These are phyloP conservation scores for Tenthredo notha DNA, from an alignment of 2,888 invertebrate species.

Conservation along the genomic window DNA sequence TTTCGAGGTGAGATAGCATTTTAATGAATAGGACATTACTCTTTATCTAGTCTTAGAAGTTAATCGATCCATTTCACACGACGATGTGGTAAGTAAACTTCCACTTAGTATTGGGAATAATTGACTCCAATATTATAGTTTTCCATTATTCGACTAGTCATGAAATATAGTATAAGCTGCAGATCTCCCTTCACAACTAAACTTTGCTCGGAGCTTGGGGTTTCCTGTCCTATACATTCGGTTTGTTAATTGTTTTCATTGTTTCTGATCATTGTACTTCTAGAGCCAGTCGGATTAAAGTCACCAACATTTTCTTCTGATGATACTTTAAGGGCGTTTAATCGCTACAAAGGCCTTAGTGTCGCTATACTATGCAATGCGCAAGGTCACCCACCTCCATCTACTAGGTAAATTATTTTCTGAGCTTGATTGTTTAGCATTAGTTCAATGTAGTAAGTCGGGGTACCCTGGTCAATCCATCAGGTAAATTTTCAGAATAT, in stretches of 20 bases:
- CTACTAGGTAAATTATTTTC: constrained; percentile 77
- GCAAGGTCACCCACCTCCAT: constrained; percentile 79
- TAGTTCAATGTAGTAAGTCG: neutral
- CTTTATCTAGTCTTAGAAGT: constrained; percentile 7
- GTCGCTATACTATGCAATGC: constrained; percentile 77
- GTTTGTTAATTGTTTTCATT: neutral
- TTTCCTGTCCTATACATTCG: constrained; percentile 46
- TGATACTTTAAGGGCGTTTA: constrained; percentile 51
- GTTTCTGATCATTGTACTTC: constrained; percentile 58
- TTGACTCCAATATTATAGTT: neutral
- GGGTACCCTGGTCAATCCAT: constrained; percentile 41
- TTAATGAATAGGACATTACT: constrained; percentile 1
- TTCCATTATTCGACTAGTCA: neutral
- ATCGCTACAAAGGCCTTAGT: constrained; percentile 51
- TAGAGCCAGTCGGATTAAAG: constrained; percentile 84
- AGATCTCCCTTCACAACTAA: neutral
- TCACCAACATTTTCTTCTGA: constrained; percentile 83
- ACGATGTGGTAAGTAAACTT: constrained; percentile 40
- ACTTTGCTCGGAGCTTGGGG: constrained; percentile 22
- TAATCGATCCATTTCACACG: constrained; percentile 20
- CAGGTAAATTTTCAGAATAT: constrained; percentile 2
- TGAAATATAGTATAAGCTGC: neutral
- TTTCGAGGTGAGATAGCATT: constrained; percentile 68
- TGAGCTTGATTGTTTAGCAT: constrained; percentile 44
- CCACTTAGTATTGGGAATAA: constrained; percentile 7